Evolutionary conservation across 1,140 invertebrate genomes (phyloP).

Genomic region (Ooceraea biroi): DNA sequence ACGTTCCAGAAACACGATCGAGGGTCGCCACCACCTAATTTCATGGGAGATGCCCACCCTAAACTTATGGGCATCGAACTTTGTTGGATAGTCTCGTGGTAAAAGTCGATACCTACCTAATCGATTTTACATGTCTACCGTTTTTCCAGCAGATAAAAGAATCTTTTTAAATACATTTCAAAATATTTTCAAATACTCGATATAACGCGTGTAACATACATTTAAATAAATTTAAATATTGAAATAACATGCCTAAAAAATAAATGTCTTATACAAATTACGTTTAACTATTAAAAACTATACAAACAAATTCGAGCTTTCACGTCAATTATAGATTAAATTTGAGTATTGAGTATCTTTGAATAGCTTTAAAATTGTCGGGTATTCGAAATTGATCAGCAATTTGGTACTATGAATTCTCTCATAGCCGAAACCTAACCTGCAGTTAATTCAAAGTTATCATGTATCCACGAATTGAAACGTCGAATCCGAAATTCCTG

Average conservation of each 20-base stretch:
- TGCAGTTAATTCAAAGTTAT: slow-evolving; percentile 39
- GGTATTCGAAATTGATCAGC: neutral
- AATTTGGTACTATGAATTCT: neutral
- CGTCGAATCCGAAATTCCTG: neutral
- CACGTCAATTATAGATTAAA: neutral
- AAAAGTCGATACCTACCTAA: slow-evolving; percentile 36
- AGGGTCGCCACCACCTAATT: slow-evolving; percentile 48
- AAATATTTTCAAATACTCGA: neutral
- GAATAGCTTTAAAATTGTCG: slow-evolving; percentile 13
- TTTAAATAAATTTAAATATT: neutral
- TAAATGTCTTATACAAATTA: too few species aligned
- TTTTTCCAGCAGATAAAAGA: slow-evolving; percentile 31
- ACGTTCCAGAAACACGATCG: slow-evolving; percentile 6
- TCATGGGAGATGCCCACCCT: slow-evolving; percentile 52
- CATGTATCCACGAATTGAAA: neutral
- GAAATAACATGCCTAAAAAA: neutral
- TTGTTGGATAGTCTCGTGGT: slow-evolving; percentile 8
- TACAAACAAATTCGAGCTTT: too few species aligned
- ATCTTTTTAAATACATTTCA: neutral
- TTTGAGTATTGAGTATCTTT: neutral
- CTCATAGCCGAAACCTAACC: neutral
- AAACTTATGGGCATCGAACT: slow-evolving; percentile 56
- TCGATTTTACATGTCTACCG: slow-evolving; percentile 35
- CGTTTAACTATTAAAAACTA: too few species aligned
- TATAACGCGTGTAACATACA: neutral